These are phyloP conservation scores for Hippopotamus amphibius DNA, from an alignment of 2,113 vertebrate genomes.

Conservation along the genomic window DNA sequence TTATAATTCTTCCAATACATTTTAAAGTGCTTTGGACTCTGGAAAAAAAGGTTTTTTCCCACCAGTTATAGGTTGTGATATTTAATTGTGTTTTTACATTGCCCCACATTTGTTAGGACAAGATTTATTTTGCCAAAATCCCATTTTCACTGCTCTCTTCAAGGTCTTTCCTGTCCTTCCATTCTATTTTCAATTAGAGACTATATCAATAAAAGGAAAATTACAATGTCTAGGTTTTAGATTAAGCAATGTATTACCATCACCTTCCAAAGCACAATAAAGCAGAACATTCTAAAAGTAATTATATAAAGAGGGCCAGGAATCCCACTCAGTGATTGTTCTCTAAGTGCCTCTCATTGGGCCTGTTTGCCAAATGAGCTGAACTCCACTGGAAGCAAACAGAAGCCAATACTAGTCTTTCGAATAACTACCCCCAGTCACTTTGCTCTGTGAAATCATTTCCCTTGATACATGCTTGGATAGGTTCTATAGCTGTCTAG, in stretches of 20 bases:
- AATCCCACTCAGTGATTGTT: neutral
- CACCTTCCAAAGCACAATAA: neutral
- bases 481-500: neutral
- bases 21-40: neutral
- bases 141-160: neutral
- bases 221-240: neutral
- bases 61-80: neutral
- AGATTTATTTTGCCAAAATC: conserved; percentile 6
- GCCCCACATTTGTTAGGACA: neutral
- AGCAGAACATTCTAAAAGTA: neutral
- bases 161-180: neutral
- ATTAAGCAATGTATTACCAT: neutral
- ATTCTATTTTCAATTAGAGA: conserved; percentile 11
- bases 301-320: neutral
- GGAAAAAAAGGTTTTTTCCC: accelerated
- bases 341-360: neutral
- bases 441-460: neutral
- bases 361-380: neutral
- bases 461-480: neutral
- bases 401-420: neutral
- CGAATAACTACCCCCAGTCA: no score
- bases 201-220: conserved; percentile 14
- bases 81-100: conserved; percentile 8
- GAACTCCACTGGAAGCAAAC: neutral
- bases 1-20: conserved; percentile 2